Evolutionary conservation across 1,140 invertebrate genomes (phyloP).

Genomic region (Halyomorpha halys): DNA sequence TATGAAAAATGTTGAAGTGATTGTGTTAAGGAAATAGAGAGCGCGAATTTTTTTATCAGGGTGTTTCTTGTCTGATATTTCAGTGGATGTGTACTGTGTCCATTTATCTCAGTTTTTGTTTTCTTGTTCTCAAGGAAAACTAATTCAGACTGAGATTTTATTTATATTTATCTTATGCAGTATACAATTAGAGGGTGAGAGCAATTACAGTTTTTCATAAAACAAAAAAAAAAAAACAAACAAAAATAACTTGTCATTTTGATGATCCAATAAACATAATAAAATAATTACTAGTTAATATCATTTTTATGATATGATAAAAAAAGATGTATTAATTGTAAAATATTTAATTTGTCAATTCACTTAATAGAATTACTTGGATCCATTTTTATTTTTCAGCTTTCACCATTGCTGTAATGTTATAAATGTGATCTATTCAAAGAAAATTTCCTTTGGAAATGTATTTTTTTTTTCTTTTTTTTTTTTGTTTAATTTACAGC

Average conservation of each 20-base stretch:
- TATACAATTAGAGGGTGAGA: constrained; percentile 19
- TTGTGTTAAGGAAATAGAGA: constrained; percentile 20
- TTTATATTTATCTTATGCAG: constrained; percentile 14
- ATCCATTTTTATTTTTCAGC: constrained; percentile 9
- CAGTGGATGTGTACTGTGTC: constrained; percentile 18
- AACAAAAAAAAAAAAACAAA: constrained; percentile 1
- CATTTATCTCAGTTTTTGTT: constrained; percentile 8
- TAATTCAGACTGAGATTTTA: constrained; percentile 12
- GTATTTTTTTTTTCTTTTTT: constrained; percentile 14
- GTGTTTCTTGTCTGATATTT: constrained; percentile 15
- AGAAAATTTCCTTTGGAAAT: constrained; percentile 15
- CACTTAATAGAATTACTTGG: constrained; percentile 18
- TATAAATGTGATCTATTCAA: constrained; percentile 15
- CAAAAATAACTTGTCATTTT: constrained; percentile 13
- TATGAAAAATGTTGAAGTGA: constrained; percentile 7
- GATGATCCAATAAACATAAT: constrained; percentile 8
- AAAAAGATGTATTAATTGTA: constrained; percentile 17
- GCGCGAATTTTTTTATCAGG: constrained; percentile 17
- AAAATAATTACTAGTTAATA: constrained; percentile 19
- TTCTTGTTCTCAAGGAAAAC: not conserved
- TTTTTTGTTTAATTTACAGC: constrained; percentile 13
- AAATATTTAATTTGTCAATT: constrained; percentile 21
- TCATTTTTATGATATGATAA: constrained; percentile 21
- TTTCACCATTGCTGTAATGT: constrained; percentile 21
- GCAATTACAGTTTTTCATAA: not conserved